A percentile compares a stretch with the other conserved stretches of the same genome.
Evolutionary conservation across 2,888 invertebrate species (phyloP).

Genomic region (Artemia sinica): DNA sequence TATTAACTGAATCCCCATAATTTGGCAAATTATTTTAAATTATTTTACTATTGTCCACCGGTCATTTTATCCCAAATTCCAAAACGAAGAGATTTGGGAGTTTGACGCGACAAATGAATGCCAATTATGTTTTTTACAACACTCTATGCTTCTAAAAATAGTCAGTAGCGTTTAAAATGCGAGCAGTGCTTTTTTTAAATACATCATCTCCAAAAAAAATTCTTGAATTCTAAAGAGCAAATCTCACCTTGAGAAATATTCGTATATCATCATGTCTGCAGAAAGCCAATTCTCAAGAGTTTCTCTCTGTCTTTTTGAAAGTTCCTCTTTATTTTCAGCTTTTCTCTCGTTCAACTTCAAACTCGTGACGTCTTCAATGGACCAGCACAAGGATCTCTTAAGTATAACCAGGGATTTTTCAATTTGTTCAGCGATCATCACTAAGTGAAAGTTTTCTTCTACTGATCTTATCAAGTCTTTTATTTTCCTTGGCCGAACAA

Average conservation of each 20-base stretch:
- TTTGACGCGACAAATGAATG: no score
- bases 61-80: no score
- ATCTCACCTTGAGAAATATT: neutral
- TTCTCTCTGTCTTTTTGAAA: neutral
- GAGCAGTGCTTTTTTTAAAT: no score
- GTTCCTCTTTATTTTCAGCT: neutral
- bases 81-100: no score
- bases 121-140: no score
- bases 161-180: no score
- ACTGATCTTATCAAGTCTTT: neutral
- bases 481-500: neutral
- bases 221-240: no score
- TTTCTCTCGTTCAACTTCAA: constrained; percentile 18
- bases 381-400: constrained; percentile 23
- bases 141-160: no score
- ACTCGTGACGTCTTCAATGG: constrained; percentile 21
- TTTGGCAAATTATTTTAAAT: no score
- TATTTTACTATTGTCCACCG: no score
- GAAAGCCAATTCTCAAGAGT: neutral
- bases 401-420: constrained; percentile 24
- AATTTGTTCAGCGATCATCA: constrained; percentile 24
- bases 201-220: no score
- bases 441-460: neutral
- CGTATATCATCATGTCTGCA: constrained; percentile 8
- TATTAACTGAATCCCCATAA: no score